These are phyloP conservation scores for Eledona agricola DNA, from an alignment of 2,888 invertebrate genomes.

Conservation along the genomic window DNA sequence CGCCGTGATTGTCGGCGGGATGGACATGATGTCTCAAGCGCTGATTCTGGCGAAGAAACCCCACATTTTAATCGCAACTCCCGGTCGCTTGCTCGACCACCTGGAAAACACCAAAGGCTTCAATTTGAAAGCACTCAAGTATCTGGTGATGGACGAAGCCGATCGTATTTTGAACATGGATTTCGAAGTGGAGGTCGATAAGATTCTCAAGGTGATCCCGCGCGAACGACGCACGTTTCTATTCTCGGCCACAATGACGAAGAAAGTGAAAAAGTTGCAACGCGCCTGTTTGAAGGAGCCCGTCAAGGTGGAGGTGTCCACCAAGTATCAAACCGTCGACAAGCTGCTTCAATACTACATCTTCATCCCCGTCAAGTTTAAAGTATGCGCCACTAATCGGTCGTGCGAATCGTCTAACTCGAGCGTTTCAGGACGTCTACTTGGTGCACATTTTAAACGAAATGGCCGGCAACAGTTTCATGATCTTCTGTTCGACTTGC, in stretches of 20 bases:
- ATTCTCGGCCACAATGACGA: constrained; percentile 99
- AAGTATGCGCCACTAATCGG: constrained; percentile 8
- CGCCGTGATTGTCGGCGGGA: constrained; percentile 97
- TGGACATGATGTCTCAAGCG: constrained; percentile 97
- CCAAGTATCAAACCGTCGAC: constrained; percentile 98
- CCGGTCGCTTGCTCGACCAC: constrained; percentile 95
- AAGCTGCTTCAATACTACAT: constrained; percentile 91
- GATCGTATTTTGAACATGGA: constrained; percentile 99
- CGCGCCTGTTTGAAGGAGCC: constrained; percentile 94
- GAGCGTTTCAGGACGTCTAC: constrained; percentile 97
- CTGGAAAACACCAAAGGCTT: constrained; percentile 98
- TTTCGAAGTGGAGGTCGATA: constrained; percentile 97
- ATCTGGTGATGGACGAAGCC: constrained; percentile 97
- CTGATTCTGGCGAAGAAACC: constrained; percentile 93
- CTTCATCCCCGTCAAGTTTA: constrained; percentile 32
- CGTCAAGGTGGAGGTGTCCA: constrained; percentile 94
- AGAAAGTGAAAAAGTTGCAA: constrained; percentile 95
- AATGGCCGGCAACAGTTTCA: constrained; percentile 93
- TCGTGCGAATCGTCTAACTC: no score
- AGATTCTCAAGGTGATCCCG: constrained; percentile 92
- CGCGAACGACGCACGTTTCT: constrained; percentile 90
- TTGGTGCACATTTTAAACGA: constrained; percentile 95
- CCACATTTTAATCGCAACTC: constrained; percentile 96
- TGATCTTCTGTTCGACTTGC: constrained; percentile 97
- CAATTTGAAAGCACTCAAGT: constrained; percentile 64